A percentile compares a stretch with the other conserved stretches of the same genome.
Conservation (phyloP, 2,888 invertebrate genomes). For the Yponomeuta plumbellus region DNA sequence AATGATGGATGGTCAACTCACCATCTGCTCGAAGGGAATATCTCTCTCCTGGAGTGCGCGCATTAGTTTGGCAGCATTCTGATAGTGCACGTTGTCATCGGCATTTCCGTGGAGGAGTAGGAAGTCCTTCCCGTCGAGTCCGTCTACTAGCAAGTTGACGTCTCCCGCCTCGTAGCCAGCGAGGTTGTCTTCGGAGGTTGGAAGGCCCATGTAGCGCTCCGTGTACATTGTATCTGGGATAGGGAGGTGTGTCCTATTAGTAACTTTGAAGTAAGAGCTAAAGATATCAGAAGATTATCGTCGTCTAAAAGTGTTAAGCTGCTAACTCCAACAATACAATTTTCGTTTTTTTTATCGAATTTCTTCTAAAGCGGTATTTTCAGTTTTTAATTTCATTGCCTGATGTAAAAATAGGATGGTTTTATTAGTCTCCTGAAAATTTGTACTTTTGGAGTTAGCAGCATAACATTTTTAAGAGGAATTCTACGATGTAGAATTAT, state of each 20-base stretch:
- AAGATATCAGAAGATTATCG: too few relatives aligned
- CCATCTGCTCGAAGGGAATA: slow-evolving; percentile 90
- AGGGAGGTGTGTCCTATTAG: not conserved
- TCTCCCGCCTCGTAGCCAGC: slow-evolving; percentile 84
- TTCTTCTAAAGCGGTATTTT: too few relatives aligned
- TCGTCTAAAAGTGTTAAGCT: too few relatives aligned
- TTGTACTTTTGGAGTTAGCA: too few relatives aligned
- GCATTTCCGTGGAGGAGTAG: slow-evolving; percentile 93
- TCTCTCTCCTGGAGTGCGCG: slow-evolving; percentile 83
- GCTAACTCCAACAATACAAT: too few relatives aligned
- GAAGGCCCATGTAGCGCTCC: slow-evolving; percentile 94
- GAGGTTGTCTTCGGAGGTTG: slow-evolving; percentile 83
- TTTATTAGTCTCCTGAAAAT: too few relatives aligned
- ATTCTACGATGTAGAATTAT: too few relatives aligned
- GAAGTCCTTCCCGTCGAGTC: slow-evolving; percentile 83
- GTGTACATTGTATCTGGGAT: slow-evolving; percentile 92
- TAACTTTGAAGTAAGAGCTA: not conserved
- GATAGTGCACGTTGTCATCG: slow-evolving; percentile 94
- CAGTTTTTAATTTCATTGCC: too few relatives aligned
- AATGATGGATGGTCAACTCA: slow-evolving; percentile 40
- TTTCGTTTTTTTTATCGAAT: too few relatives aligned
- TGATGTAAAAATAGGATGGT: too few relatives aligned
- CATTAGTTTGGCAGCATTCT: slow-evolving; percentile 86
- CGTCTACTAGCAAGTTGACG: slow-evolving; percentile 79
- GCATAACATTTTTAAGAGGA: too few relatives aligned